Evolutionary conservation across 2,113 vertebrate genomes (phyloP), one percentile per base, ranked within the genome.

Genomic region (Rhegmatorhina hoffmannsi): DNA sequence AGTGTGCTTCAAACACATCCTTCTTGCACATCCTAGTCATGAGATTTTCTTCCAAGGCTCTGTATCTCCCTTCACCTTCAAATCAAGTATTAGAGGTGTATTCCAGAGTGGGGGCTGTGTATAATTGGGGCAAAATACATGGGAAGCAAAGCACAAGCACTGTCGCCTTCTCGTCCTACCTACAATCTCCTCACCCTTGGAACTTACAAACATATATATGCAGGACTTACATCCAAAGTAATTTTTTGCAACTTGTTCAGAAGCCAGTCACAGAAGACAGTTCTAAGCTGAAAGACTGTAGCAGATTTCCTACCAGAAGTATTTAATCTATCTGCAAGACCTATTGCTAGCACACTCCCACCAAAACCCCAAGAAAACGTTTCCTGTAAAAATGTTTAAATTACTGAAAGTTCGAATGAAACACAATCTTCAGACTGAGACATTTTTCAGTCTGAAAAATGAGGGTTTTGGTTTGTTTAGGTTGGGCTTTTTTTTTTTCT

Each of bases 251-350:
- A 20, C 55, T 49, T 25, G n/a, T 34, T 90, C 66, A 77, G 47
- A 94, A 84, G 53, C 18, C 76, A 31, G 52, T 56, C 47, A 67
- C 16, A 58, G 40, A 49, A 74, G 31, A 40, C 10, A 73, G 47
- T 52, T 80, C 60, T 55, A 63, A 77, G 13, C 40, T 60, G 56
- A 79, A 96, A 90, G 36, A 44, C 34, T 21, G 49, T 18, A 52
- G 72, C 40, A 85, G 46, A 36, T 89, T 96, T 91, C 58, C 26
- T 38, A 79, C 28, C 46, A 92, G 33, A 94, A 80, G 19, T 66
- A 81, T 72, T 92, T 89, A 64, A 85, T 78, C 56, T 69, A 29
- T 64, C 75, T 90, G 70, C 53, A 87, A 92, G 89, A 82, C 36
- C 47, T 81, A 44, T 23, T 69, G 55, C 36, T 82, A 46, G 47